phyloP scores from a whole-genome alignment of 2,113 vertebrate species.

The Siniperca chuatsi region DNA sequence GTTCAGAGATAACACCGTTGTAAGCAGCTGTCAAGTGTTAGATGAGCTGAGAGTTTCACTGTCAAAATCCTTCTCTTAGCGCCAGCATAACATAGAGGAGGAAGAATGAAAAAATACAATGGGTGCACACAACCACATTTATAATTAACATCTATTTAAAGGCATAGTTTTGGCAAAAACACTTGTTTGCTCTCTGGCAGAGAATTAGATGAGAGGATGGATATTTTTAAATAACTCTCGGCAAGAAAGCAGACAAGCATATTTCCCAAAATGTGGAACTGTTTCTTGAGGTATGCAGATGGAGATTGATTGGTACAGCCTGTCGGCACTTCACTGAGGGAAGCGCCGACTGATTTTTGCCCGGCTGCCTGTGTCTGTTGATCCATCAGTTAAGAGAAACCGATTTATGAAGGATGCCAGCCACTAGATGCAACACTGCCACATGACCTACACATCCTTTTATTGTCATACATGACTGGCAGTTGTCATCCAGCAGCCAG shows the following conservation, averaged over 20 bases:
- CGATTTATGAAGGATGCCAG: neutral
- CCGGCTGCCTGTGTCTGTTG: neutral
- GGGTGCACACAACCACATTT: neutral
- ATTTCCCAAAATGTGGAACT: neutral
- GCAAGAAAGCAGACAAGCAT: neutral
- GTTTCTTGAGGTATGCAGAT: neutral
- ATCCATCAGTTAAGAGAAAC: constrained; percentile 5
- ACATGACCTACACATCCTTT: neutral
- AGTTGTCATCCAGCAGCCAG: neutral
- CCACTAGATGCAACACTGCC: neutral
- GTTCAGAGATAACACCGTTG: constrained; percentile 63
- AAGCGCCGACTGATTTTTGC: neutral
- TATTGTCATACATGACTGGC: neutral
- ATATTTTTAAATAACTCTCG: neutral
- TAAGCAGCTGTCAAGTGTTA: constrained; percentile 80
- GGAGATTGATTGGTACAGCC: neutral
- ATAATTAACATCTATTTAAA: neutral
- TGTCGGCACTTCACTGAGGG: neutral
- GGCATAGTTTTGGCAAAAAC: neutral
- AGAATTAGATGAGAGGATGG: neutral
- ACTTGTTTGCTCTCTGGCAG: neutral
- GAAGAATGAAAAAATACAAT: constrained; percentile 17
- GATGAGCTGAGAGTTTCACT: constrained; percentile 65
- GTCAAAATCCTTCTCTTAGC: constrained; percentile 66
- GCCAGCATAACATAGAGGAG: constrained; percentile 7